Conservation (phyloP, 2,888 invertebrate species). For the Steinernema hermaphroditum region DNA sequence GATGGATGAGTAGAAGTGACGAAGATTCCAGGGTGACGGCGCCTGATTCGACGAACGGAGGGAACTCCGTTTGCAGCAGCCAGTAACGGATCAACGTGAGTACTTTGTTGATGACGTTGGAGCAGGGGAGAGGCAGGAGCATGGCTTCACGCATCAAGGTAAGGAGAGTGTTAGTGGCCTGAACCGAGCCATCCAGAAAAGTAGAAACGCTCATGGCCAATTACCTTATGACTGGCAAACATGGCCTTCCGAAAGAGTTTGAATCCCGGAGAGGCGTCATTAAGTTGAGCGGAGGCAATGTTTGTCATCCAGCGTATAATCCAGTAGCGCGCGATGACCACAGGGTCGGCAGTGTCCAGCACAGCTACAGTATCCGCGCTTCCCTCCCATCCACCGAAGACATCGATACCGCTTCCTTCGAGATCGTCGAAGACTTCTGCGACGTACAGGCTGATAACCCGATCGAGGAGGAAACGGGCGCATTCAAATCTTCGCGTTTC, state of each 20-base stretch:
- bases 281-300: constrained; percentile 52
- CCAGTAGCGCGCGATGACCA: constrained; percentile 65
- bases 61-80: constrained; percentile 62
- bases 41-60: constrained; percentile 58
- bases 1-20: constrained; percentile 57
- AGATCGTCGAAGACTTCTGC: constrained; percentile 50
- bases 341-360: constrained; percentile 64
- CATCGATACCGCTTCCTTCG: constrained; percentile 53
- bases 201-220: neutral
- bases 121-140: constrained; percentile 61
- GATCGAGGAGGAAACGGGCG: constrained; percentile 60
- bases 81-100: constrained; percentile 47
- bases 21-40: constrained; percentile 54
- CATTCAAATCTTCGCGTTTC: constrained; percentile 52
- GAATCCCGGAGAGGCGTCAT: constrained; percentile 48
- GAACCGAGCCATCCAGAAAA: neutral
- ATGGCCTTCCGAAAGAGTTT: constrained; percentile 54
- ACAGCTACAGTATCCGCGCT: constrained; percentile 46
- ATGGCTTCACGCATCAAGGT: constrained; percentile 64
- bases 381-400: constrained; percentile 64
- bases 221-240: constrained; percentile 48
- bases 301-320: constrained; percentile 64
- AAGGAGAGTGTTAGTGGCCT: constrained; percentile 60
- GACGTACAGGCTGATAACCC: constrained; percentile 50
- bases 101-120: constrained; percentile 64